Base-by-base conservation (phyloP, 1,140 invertebrate species). In the Papilio glaucus region DNA sequence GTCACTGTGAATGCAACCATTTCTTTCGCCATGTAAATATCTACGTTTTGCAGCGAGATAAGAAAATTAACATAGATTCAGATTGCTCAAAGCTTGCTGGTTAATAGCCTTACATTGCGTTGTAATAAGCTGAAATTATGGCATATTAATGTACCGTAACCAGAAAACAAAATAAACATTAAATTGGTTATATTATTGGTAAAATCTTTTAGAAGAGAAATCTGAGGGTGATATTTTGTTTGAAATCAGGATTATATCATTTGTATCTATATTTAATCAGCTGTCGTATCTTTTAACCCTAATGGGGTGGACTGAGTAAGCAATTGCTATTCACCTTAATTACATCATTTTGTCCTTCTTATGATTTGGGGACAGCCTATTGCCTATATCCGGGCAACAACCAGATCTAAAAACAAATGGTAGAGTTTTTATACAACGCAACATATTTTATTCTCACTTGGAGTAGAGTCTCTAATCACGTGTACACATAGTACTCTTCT, bases 51-150 rank as follows among this genome's bases (percentile, higher is more conserved):
- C 39, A 24, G 12, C 6, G 18, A 41, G 63, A 67, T 67, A 42
- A 67, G 0, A 13, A 41, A 68, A 68, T 68, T 68, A 68, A 68
- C 63, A 68, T 68, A 68, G 63, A 68, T 68, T 68, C 21, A 68
- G 41, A 68, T 68, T 68, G 38, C 39, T 42, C 13, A 45, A 68
- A 26, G 13, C 33, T 37, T 2, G 21, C 21, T 24, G 21, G 62
- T n/a, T n/a, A n/a, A n/a, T 65, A 39, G 37, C 62, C 62, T 65
- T 38, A 21, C 24, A 65, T 41, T 65, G 38, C 38, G 62, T 24
- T 18, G 13, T 65, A 65, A 65, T 29, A 42, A 42, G 39, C n/a
- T 24, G 21, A 57, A 57, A 57, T 57, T 57, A 57, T 57, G 12
- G 49, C 49, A 57, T 57, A 57, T 24, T 57, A 57, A 57, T 18